These are phyloP conservation scores for Nematostella vectensis DNA, from an alignment of 92 coral and sea anemone species.

Conservation along the genomic window DNA sequence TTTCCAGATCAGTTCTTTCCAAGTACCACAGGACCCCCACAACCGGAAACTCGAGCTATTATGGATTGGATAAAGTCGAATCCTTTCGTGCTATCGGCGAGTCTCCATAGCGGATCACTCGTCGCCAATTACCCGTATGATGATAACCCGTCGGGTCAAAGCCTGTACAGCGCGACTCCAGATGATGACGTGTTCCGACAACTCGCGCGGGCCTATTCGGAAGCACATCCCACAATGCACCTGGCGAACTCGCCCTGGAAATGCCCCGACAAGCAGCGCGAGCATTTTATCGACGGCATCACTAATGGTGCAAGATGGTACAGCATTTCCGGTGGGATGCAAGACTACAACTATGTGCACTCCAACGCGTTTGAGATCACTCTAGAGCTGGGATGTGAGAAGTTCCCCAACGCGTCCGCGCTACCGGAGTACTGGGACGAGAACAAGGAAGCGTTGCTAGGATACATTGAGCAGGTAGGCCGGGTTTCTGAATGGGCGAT, in stretches of 20 bases:
- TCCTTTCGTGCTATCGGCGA: conserved; percentile 95
- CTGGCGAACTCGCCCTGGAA: conserved; percentile 96
- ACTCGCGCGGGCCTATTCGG: conserved; percentile 80
- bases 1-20: conserved; percentile 98
- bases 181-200: conserved; percentile 97
- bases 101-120: conserved; percentile 93
- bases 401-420: conserved; percentile 83
- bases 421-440: conserved; percentile 81
- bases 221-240: conserved; percentile 92
- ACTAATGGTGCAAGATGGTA: conserved; percentile 98
- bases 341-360: conserved; percentile 87
- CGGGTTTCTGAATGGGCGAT: neutral
- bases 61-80: conserved; percentile 72
- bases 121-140: conserved; percentile 95
- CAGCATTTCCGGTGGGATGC: conserved; percentile 96
- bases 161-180: conserved; percentile 94
- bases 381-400: conserved; percentile 90
- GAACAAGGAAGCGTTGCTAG: conserved; percentile 78
- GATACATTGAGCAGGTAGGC: conserved; percentile 85
- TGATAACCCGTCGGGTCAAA: conserved; percentile 95
- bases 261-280: conserved; percentile 72
- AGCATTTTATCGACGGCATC: conserved; percentile 95
- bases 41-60: conserved; percentile 77
- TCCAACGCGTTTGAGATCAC: conserved; percentile 90
- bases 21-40: conserved; percentile 80